These are phyloP conservation scores for Phrixothrix hirtus DNA, from an alignment of 2,888 invertebrate genomes.

Conservation along the genomic window DNA sequence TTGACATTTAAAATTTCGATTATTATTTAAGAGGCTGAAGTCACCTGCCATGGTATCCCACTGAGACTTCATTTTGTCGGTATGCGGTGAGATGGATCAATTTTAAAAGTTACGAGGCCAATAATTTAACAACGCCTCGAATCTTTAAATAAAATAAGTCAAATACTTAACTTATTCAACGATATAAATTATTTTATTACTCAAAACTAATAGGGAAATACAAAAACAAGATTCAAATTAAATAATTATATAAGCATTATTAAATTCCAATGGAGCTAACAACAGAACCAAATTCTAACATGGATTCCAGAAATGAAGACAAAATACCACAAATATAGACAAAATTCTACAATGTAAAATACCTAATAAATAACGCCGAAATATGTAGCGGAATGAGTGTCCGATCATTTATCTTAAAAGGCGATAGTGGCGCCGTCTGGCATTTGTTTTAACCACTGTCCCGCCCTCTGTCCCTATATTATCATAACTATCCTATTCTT, in stretches of 20 bases:
- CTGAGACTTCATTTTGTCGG: neutral
- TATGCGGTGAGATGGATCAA: neutral
- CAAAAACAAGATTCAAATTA: constrained; percentile 12
- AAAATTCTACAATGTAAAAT: constrained; percentile 39
- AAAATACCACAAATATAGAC: constrained; percentile 40
- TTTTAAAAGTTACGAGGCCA: neutral
- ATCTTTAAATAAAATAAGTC: neutral
- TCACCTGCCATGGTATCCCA: neutral
- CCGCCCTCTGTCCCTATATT: constrained; percentile 42
- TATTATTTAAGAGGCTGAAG: constrained; percentile 5
- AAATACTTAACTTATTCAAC: neutral
- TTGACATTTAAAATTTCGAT: neutral
- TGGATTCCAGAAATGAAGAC: constrained; percentile 40
- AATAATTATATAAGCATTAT: constrained; percentile 8
- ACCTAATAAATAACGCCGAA: constrained; percentile 41
- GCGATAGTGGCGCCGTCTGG: constrained; percentile 43
- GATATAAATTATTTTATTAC: neutral
- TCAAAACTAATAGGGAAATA: constrained; percentile 12
- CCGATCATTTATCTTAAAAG: constrained; percentile 44
- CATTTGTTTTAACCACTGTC: constrained; percentile 43
- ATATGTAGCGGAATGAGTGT: constrained; percentile 42
- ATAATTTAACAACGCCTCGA: neutral
- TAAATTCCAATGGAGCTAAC: constrained; percentile 8
- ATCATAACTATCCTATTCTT: constrained; percentile 39
- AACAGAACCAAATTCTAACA: constrained; percentile 27